Conservation (phyloP, 2,797 vertebrate species). For the Miichthys miiuy region DNA sequence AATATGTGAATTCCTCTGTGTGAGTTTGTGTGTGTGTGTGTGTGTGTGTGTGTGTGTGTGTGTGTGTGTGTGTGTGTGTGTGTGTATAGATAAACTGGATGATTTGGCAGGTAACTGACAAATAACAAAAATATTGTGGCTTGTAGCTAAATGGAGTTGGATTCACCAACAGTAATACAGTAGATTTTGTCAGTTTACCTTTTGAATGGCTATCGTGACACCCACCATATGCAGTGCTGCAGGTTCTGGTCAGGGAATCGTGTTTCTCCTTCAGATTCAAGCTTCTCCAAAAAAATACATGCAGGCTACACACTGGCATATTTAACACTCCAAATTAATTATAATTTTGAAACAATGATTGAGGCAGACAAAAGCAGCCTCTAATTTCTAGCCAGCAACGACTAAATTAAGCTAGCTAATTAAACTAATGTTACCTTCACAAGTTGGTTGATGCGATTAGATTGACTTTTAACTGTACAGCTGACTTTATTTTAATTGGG, state of each 20-base stretch:
- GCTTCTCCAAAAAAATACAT: neutral
- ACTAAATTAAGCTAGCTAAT: neutral
- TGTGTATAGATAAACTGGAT: neutral
- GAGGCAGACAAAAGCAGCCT: neutral
- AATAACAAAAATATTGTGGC: neutral
- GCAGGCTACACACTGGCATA: neutral
- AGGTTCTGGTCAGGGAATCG: neutral
- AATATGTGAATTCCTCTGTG: neutral
- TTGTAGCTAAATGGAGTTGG: neutral
- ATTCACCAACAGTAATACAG: neutral
- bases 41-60: too few species aligned
- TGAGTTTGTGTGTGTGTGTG: neutral
- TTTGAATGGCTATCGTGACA: neutral
- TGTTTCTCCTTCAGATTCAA: neutral
- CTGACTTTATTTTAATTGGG: neutral
- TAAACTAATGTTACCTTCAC: neutral
- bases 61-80: neutral
- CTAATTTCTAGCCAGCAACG: neutral
- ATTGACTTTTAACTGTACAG: neutral
- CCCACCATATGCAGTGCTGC: neutral
- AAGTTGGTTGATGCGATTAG: too few species aligned
- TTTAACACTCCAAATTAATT: neutral
- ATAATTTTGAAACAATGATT: neutral
- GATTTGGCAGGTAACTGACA: slow-evolving; percentile 10
- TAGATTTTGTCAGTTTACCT: slow-evolving; percentile 6